Evolutionary conservation across 1,140 invertebrate species (phyloP).

Genomic region (Luehdorfia chinensis): DNA sequence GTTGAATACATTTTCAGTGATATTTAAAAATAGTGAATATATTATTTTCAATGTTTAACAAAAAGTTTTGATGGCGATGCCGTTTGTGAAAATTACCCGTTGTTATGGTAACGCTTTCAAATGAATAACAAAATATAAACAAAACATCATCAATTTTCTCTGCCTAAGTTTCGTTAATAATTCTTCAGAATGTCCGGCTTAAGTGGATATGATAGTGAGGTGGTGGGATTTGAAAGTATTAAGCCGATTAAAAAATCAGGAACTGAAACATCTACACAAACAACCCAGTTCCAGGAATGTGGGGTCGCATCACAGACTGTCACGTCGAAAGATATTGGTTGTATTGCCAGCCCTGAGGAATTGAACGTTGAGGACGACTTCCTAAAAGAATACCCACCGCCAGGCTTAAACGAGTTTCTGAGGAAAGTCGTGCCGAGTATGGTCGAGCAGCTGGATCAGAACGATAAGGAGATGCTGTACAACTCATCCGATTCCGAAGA

Average conservation of each 20-base stretch:
- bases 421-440: conserved; percentile 50
- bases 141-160: conserved; percentile 17
- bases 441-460: conserved; percentile 54
- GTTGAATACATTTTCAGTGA: no score
- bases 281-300: conserved; percentile 40
- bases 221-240: conserved; percentile 50
- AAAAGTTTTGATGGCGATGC: no score
- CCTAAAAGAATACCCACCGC: conserved; percentile 42
- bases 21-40: no score
- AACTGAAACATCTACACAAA: conserved; percentile 40
- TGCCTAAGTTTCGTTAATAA: neutral
- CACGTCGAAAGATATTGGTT: conserved; percentile 35
- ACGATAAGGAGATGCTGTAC: conserved; percentile 36
- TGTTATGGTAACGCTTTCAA: conserved; percentile 11
- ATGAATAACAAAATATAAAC: conserved; percentile 16
- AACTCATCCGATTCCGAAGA: conserved; percentile 62
- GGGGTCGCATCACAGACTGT: conserved; percentile 42
- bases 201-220: conserved; percentile 62
- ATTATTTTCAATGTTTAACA: no score
- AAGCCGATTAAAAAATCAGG: conserved; percentile 22
- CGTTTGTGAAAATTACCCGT: conserved; percentile 4
- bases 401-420: conserved; percentile 53
- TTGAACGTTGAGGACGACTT: conserved; percentile 32
- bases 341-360: conserved; percentile 34
- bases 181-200: conserved; percentile 43